These are phyloP conservation scores for Grus americana DNA, from an alignment of 2,113 vertebrate genomes.

Conservation along the genomic window DNA sequence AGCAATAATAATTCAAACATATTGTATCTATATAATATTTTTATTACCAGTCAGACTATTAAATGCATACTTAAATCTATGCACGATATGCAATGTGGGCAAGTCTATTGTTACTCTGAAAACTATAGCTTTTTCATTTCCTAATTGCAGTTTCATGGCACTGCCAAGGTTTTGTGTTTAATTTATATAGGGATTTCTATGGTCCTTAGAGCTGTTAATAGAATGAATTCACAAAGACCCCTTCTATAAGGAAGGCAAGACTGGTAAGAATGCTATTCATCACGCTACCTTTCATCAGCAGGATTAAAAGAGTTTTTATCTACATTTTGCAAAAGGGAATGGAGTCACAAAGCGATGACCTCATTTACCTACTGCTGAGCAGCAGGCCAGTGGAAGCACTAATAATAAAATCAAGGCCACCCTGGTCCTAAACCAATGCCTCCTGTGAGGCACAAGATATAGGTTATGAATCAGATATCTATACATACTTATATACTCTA, in stretches of 20 bases:
- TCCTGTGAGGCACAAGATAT: neutral
- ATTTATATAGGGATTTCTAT: constrained; percentile 66
- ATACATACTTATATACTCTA: neutral
- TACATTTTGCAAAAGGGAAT: constrained; percentile 50
- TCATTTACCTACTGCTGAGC: constrained; percentile 66
- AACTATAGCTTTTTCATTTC: constrained; percentile 65
- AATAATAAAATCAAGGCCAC: constrained; percentile 67
- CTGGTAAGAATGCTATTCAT: constrained; percentile 56
- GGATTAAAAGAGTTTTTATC: constrained; percentile 69
- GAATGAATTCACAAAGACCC: constrained; percentile 56
- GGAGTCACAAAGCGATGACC: constrained; percentile 45
- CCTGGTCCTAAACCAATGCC: constrained; percentile 33
- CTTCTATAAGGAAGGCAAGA: constrained; percentile 41
- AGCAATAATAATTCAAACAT: constrained; percentile 59
- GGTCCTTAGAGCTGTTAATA: constrained; percentile 60
- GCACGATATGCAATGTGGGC: constrained; percentile 53
- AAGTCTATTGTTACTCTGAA: constrained; percentile 65
- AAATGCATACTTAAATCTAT: constrained; percentile 69
- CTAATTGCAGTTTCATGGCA: constrained; percentile 67
- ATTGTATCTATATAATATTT: constrained; percentile 68
- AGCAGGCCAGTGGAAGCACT: constrained; percentile 44
- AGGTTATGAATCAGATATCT: constrained; percentile 43
- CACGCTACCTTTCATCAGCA: constrained; percentile 56
- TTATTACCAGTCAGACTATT: constrained; percentile 67
- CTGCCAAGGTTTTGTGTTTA: constrained; percentile 56